Conservation (phyloP, 2,797 vertebrate species). For the Falco naumanni region DNA sequence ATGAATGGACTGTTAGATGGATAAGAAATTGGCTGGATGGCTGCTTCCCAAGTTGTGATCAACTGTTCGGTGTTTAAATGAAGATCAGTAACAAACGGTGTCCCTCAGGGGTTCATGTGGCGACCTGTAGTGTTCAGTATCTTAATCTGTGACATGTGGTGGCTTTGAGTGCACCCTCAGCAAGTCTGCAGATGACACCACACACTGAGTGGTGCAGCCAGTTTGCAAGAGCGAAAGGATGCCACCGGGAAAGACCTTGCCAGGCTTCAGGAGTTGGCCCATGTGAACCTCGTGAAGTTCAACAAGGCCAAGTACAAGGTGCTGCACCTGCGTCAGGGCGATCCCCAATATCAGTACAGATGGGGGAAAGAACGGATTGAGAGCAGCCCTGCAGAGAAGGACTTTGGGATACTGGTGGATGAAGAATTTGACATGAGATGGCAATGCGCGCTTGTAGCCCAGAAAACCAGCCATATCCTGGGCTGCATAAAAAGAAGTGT, state of each 20-base stretch:
- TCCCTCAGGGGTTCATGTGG: not conserved
- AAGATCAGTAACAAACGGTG: not conserved
- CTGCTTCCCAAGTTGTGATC: not conserved
- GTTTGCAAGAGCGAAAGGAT: not conserved
- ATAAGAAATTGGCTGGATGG: not conserved
- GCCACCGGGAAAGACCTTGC: not conserved
- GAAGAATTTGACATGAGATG: too few species aligned
- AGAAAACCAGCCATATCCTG: not conserved
- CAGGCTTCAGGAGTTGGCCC: not conserved
- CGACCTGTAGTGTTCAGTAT: not conserved
- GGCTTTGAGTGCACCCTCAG: not conserved
- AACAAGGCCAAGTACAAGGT: fast-evolving
- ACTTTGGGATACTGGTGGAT: not conserved
- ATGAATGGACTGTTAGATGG: not conserved
- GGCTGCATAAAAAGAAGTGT: not conserved
- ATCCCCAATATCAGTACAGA: not conserved
- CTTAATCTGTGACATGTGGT: not conserved
- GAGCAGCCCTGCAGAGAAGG: too few species aligned
- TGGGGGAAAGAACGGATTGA: too few species aligned
- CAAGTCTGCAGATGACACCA: not conserved
- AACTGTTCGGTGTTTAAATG: not conserved
- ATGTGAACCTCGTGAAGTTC: fast-evolving
- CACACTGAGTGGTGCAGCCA: fast-evolving
- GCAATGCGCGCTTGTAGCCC: not conserved
- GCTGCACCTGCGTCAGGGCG: not conserved